These are phyloP conservation scores for Pollenia angustigena DNA, from an alignment of 2,888 invertebrate genomes.

Conservation along the genomic window DNA sequence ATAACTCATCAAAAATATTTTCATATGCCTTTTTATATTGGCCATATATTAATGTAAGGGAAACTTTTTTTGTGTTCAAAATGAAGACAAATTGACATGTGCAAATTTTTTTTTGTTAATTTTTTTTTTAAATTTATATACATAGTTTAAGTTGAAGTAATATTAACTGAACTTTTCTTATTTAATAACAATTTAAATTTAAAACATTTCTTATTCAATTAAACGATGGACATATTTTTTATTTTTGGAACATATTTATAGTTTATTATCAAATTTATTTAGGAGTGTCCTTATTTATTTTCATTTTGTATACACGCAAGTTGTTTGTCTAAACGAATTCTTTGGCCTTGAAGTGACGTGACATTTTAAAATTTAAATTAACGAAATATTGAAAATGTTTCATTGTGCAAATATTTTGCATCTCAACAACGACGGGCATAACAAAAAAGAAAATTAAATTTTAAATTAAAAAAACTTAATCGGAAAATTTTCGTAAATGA, in stretches of 20 bases:
- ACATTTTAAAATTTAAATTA: no score
- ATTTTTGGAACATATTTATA: not conserved
- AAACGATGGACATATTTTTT: not conserved
- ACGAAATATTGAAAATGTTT: no score
- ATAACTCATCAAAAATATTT: constrained; percentile 50
- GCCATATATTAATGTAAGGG: not conserved
- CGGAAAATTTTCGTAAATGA: no score
- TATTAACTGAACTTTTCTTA: not conserved
- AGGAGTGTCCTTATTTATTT: no score
- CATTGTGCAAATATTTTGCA: no score
- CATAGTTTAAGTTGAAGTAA: not conserved
- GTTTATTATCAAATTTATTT: no score
- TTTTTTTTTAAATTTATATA: not conserved
- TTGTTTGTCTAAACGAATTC: no score
- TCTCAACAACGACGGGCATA: no score
- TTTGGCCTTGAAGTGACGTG: no score
- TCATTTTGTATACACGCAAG: no score
- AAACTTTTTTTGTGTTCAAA: constrained; percentile 1
- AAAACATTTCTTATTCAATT: constrained; percentile 15
- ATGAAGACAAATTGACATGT: constrained; percentile 37
- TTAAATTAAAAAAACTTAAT: no score
- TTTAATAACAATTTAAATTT: not conserved
- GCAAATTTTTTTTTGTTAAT: constrained; percentile 23
- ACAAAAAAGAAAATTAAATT: no score
- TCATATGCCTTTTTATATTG: constrained; percentile 2